Conservation (phyloP, 2,113 vertebrate genomes). For the Pterocles gutturalis region DNA sequence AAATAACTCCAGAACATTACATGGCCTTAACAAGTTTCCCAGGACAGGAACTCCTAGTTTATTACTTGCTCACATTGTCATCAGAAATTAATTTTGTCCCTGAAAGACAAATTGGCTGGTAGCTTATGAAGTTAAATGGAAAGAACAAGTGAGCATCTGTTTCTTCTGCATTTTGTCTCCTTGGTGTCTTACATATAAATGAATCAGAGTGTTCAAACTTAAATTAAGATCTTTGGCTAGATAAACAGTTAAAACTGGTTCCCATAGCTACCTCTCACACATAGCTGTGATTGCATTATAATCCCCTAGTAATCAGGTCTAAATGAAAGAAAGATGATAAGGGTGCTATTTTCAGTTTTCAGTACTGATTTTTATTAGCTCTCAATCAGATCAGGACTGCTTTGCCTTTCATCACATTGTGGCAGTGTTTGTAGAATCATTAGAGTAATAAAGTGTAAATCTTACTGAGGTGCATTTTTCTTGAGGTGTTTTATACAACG, state of each 20-base stretch:
- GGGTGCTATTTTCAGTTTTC: conserved; percentile 96
- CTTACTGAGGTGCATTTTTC: conserved; percentile 84
- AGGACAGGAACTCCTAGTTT: conserved; percentile 91
- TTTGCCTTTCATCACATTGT: conserved; percentile 91
- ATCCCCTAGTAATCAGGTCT: conserved; percentile 99
- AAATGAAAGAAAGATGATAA: conserved; percentile 99
- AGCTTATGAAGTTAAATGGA: conserved; percentile 95
- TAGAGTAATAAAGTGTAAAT: conserved; percentile 91
- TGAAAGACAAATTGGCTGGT: conserved; percentile 98
- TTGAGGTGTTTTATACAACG: conserved; percentile 81
- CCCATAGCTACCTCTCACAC: conserved; percentile 99
- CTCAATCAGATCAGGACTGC: conserved; percentile 93
- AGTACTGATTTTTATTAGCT: conserved; percentile 98
- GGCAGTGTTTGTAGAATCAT: conserved; percentile 92
- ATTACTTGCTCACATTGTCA: conserved; percentile 94
- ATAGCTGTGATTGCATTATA: conserved; percentile 99
- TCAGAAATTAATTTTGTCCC: conserved; percentile 99
- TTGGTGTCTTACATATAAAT: conserved; percentile 99
- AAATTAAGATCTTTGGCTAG: conserved; percentile 99
- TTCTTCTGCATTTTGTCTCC: conserved; percentile 93
- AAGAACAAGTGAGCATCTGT: conserved; percentile 96
- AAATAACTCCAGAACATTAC: conserved; percentile 83
- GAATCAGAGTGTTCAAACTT: conserved; percentile 99
- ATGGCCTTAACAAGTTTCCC: conserved; percentile 92
- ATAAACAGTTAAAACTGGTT: conserved; percentile 99